A percentile compares a stretch with the other conserved stretches of the same genome.
phyloP scores from a whole-genome alignment of 2,797 vertebrate species.

The Muscicapa striata region DNA sequence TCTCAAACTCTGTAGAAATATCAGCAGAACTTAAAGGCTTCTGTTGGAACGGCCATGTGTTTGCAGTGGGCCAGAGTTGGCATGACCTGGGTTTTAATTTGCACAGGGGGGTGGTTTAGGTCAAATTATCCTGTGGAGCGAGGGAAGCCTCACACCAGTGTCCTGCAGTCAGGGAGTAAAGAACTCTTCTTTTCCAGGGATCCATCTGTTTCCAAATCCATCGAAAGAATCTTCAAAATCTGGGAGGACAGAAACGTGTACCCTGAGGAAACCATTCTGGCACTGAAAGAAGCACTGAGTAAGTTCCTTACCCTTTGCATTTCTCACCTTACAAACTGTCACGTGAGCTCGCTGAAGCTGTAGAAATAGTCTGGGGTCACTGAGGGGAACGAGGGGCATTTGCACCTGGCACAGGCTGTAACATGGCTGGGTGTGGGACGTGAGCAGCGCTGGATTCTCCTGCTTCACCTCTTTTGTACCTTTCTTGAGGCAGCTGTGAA shows the following conservation, averaged over 20 bases:
- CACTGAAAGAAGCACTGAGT: constrained; percentile 86
- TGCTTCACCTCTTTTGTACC: not conserved
- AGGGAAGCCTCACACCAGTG: not conserved
- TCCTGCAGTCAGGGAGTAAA: not conserved
- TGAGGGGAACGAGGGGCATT: not conserved
- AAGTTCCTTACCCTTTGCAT: constrained; percentile 55
- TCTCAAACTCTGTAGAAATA: not conserved
- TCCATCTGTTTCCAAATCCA: constrained; percentile 89
- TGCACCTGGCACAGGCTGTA: not conserved
- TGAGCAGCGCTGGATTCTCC: not conserved
- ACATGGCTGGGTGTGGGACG: fast-evolving
- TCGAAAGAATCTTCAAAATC: constrained; percentile 95
- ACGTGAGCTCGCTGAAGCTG: fast-evolving
- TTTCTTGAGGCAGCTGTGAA: not conserved
- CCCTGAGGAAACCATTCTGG: constrained; percentile 88
- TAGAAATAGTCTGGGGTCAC: not conserved
- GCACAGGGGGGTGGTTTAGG: not conserved
- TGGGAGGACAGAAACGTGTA: constrained; percentile 98
- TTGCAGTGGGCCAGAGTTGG: not conserved
- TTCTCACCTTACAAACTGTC: not conserved
- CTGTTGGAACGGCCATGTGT: fast-evolving
- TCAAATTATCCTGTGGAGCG: fast-evolving
- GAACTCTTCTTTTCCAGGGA: constrained; percentile 79
- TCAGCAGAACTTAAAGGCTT: not conserved
- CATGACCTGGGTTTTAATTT: not conserved